Conservation (phyloP, 1,140 invertebrate genomes). For the Bombus pascuorum region DNA sequence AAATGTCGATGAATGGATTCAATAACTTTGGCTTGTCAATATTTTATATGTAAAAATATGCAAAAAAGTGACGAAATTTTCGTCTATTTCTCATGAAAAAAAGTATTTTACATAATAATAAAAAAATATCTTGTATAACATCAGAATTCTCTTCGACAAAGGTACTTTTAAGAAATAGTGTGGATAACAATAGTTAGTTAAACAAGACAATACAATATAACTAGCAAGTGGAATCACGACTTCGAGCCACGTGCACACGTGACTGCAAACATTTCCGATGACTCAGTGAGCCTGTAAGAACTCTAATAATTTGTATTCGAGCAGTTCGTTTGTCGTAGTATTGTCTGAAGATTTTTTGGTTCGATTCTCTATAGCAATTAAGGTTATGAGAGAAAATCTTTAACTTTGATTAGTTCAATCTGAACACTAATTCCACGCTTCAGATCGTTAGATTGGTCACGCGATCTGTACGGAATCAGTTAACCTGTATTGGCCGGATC, state of each 20-base stretch:
- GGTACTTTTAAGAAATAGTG: not conserved
- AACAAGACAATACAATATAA: not conserved
- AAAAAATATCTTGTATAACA: not conserved
- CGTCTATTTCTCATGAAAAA: no score
- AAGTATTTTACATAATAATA: no score
- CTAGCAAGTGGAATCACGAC: not conserved
- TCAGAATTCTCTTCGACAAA: not conserved
- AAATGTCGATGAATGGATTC: no score
- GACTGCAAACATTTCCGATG: not conserved
- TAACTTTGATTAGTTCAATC: not conserved
- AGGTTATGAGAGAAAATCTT: not conserved
- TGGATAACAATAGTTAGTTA: not conserved
- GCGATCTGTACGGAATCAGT: not conserved
- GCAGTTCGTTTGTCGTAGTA: not conserved
- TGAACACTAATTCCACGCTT: not conserved
- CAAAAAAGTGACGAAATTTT: no score
- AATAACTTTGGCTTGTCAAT: no score
- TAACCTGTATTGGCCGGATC: not conserved
- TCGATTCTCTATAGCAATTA: not conserved
- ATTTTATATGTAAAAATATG: no score
- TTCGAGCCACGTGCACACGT: not conserved
- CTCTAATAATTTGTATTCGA: no score
- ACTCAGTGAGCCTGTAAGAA: constrained; percentile 7
- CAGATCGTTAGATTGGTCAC: not conserved
- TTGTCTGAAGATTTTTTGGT: not conserved